Evolutionary conservation across 2,888 invertebrate genomes (phyloP).

Genomic region (Sesia apiformis): DNA sequence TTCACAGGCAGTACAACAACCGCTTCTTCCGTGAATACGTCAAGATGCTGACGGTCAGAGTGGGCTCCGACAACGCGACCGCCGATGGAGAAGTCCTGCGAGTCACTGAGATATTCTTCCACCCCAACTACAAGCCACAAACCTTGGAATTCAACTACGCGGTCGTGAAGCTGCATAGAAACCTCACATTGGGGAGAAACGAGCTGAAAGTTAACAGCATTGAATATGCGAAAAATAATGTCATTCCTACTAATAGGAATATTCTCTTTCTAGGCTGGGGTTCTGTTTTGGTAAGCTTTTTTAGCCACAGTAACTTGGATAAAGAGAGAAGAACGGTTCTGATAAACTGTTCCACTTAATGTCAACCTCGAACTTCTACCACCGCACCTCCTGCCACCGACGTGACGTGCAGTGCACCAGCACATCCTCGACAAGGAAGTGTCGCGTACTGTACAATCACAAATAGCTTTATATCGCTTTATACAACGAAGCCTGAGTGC

Average conservation of each 20-base stretch:
- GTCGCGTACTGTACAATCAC: too few species aligned
- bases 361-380: too few species aligned
- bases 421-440: too few species aligned
- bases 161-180: conserved; percentile 42
- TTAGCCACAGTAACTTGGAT: too few species aligned
- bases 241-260: conserved; percentile 37
- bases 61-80: conserved; percentile 55
- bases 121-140: conserved; percentile 60
- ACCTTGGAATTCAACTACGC: conserved; percentile 58
- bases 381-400: too few species aligned
- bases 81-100: conserved; percentile 41
- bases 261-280: conserved; percentile 60
- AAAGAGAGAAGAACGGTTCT: too few species aligned
- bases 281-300: conserved; percentile 45
- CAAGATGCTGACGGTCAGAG: conserved; percentile 52
- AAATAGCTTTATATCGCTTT: too few species aligned
- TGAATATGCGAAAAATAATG: conserved; percentile 22
- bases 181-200: conserved; percentile 28
- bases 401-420: too few species aligned
- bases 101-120: conserved; percentile 55
- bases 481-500: too few species aligned
- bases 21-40: conserved; percentile 63
- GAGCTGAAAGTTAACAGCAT: conserved; percentile 23
- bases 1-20: conserved; percentile 57
- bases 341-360: too few species aligned